Percentiles rank a stretch among this genome's conserved stretches.
Evolutionary conservation across 2,797 vertebrate genomes (phyloP).

Genomic region (Enteromius anoplus): DNA sequence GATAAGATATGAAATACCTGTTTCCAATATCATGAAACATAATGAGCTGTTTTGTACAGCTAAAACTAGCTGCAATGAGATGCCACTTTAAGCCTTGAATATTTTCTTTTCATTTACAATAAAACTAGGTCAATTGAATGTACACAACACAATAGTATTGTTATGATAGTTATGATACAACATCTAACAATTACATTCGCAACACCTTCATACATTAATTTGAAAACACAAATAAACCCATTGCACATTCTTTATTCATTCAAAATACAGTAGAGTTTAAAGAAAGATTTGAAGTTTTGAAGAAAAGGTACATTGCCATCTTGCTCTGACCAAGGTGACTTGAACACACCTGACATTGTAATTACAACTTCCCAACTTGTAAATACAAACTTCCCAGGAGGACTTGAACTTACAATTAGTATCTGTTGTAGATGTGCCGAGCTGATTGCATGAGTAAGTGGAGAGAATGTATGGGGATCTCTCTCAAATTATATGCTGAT

Average conservation of each 20-base stretch:
- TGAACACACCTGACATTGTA: background rate
- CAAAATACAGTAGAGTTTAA: background rate
- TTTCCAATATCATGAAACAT: background rate
- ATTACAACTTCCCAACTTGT: background rate
- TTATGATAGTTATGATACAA: background rate
- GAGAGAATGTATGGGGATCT: constrained; percentile 35
- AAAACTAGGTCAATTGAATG: background rate
- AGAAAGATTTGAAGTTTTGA: no score
- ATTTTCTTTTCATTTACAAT: background rate
- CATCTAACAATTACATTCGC: background rate
- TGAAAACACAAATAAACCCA: background rate
- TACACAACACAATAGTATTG: background rate
- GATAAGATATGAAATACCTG: background rate
- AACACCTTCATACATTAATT: background rate
- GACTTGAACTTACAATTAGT: background rate
- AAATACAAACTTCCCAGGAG: background rate
- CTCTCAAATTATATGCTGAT: constrained; percentile 19
- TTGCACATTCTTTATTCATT: background rate
- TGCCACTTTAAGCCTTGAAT: background rate
- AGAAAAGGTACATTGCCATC: background rate
- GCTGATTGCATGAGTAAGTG: constrained; percentile 15
- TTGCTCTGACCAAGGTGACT: background rate
- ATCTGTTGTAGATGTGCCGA: constrained; percentile 22
- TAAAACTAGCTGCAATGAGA: background rate
- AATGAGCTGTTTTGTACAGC: background rate